phyloP scores from a whole-genome alignment of 2,797 vertebrate genomes.

The Todus mexicanus region DNA sequence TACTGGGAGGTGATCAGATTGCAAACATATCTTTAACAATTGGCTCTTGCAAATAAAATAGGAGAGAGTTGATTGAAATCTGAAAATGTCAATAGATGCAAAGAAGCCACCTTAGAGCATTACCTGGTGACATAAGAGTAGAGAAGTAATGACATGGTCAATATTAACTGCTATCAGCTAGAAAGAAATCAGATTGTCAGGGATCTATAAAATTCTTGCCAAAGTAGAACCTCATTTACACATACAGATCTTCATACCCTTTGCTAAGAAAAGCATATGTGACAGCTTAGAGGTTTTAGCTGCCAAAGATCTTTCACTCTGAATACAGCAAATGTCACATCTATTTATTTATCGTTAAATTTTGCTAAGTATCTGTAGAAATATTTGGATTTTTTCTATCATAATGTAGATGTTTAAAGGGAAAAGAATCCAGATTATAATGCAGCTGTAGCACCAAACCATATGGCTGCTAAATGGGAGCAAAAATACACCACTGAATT shows the following conservation, averaged over 20 bases:
- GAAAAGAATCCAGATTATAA: constrained; percentile 65
- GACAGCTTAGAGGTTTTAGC: constrained; percentile 78
- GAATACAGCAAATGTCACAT: constrained; percentile 80
- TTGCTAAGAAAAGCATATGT: constrained; percentile 78
- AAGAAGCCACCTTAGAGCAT: constrained; percentile 57
- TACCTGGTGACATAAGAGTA: constrained; percentile 65
- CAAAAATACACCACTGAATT: constrained; percentile 46
- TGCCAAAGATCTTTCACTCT: constrained; percentile 82
- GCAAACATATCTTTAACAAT: constrained; percentile 39
- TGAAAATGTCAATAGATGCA: constrained; percentile 71
- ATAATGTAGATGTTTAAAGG: constrained; percentile 62
- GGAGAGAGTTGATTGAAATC: constrained; percentile 60
- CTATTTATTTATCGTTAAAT: constrained; percentile 80
- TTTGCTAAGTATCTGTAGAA: constrained; percentile 77
- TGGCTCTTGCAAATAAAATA: constrained; percentile 63
- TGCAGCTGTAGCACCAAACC: constrained; percentile 67
- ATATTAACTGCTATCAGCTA: constrained; percentile 73
- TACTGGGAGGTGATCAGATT: constrained; percentile 46
- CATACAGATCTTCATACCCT: constrained; percentile 78
- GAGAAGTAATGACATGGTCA: constrained; percentile 70
- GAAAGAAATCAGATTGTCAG: constrained; percentile 75
- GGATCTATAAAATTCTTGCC: constrained; percentile 76
- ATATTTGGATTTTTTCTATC: constrained; percentile 76
- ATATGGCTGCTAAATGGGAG: constrained; percentile 56
- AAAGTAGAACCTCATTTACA: constrained; percentile 79